Conservation (phyloP, 2,888 invertebrate genomes). For the Coelopa pilipes region DNA sequence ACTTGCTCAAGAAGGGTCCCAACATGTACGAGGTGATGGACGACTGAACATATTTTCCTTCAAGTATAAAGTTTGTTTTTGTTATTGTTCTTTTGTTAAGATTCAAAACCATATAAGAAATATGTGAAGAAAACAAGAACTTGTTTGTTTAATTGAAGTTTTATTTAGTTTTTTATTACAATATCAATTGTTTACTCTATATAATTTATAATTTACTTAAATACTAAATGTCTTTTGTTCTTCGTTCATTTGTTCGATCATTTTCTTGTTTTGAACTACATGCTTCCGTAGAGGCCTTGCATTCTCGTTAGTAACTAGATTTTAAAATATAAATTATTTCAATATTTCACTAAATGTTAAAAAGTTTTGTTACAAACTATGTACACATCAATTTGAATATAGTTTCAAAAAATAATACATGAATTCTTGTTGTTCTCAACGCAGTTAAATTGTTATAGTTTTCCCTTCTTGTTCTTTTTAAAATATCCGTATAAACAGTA, state of each 20-base stretch:
- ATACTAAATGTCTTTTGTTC: conserved; percentile 43
- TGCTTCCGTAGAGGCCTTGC: background rate
- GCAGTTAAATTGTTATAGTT: background rate
- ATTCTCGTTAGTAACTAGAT: conserved; percentile 3
- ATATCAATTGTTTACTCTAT: conserved; percentile 33
- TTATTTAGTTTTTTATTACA: conserved; percentile 31
- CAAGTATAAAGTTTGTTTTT: background rate
- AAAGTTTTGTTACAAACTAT: conserved; percentile 31
- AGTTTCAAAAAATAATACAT: too few species aligned
- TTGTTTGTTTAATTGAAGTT: conserved; percentile 33
- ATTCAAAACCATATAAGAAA: background rate
- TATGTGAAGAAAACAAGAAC: background rate
- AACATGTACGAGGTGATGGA: conserved; percentile 76
- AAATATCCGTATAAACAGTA: too few species aligned
- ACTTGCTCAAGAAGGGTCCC: conserved; percentile 82
- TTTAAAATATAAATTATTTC: conserved; percentile 33
- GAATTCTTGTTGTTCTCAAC: background rate
- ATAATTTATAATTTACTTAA: conserved; percentile 35
- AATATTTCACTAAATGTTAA: conserved; percentile 35
- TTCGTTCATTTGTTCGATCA: conserved; percentile 31
- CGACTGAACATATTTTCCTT: conserved; percentile 50
- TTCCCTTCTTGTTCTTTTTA: too few species aligned
- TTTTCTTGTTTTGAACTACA: conserved; percentile 20
- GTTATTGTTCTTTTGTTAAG: background rate
- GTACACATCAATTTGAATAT: background rate